A percentile compares a stretch with the other conserved stretches of the same genome.
Evolutionary conservation across 1,140 invertebrate genomes (phyloP).

Genomic region (Metaphire vulgaris): DNA sequence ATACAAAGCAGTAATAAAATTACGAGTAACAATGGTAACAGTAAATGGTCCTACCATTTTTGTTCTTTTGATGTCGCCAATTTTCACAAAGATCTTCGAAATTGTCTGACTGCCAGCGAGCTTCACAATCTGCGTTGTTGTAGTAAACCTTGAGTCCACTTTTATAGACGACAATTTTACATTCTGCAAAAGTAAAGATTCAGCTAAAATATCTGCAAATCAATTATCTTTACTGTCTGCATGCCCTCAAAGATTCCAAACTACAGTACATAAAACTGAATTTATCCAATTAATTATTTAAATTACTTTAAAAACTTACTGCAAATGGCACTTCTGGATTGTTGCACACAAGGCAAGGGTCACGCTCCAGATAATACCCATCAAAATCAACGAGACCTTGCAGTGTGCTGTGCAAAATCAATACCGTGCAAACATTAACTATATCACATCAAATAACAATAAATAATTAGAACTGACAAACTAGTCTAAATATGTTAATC

Average conservation of each 20-base stretch:
- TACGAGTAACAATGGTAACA: too few species aligned
- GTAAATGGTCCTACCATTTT: conserved; percentile 98
- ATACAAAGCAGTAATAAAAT: too few species aligned
- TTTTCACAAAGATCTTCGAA: conserved; percentile 82
- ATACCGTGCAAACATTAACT: neutral
- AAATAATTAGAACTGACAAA: too few species aligned
- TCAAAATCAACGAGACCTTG: conserved; percentile 88
- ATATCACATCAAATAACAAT: too few species aligned
- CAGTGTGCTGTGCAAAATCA: conserved; percentile 57
- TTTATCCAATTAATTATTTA: conserved; percentile 1
- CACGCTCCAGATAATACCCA: conserved; percentile 91
- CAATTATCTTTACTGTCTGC: too few species aligned
- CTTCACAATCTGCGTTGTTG: conserved; percentile 94
- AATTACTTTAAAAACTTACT: conserved; percentile 50
- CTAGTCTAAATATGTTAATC: too few species aligned
- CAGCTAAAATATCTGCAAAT: neutral
- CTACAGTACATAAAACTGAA: neutral
- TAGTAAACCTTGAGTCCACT: conserved; percentile 94
- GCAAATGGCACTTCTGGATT: conserved; percentile 89
- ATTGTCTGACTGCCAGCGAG: conserved; percentile 86
- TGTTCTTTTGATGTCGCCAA: conserved; percentile 87
- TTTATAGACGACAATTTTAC: conserved; percentile 91
- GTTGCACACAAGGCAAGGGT: conserved; percentile 93
- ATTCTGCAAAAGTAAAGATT: conserved; percentile 34
- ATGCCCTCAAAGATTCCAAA: neutral